Base-by-base conservation (phyloP, 1,140 invertebrate genomes). In the Atta cephalotes region DNA sequence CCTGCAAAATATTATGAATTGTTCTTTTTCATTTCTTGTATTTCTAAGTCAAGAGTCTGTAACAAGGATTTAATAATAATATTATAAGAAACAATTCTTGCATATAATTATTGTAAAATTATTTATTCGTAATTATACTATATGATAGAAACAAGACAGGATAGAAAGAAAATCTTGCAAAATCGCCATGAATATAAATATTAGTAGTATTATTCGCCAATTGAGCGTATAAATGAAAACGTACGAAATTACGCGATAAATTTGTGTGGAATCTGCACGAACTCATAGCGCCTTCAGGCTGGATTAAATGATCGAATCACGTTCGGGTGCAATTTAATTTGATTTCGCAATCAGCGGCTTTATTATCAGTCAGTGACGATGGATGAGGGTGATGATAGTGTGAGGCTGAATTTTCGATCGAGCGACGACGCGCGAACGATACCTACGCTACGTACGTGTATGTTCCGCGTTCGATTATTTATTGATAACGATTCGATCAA, bases 301-400 rank as follows among this genome's bases (percentile, higher is more conserved):
- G 58, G 31, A 85, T 77, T 85, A 58, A 87, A 85, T 60, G 31
- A 66, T 87, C 56, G 68, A 85, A 70, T 85, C 56, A 45, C 49
- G 45, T 35, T 21, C 12, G 68, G 31, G 2, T 18, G 25, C 28
- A 21, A 84, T 84, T 84, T 84, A 84, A 84, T 84, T 76, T 76
- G 80, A 84, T 84, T 84, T 76, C 28, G 45, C 80, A 84, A 84
- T 84, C 70, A 84, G 56, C 80, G 56, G 80, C 70, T 74, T 84
- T 84, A 84, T 84, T 84, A 84, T 84, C 56, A 25, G 53, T 9
- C 56, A n/a, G 39, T 16, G 31, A 39, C 31, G 65, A 58, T 25
- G 39, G 14, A 9, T 28, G 77, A 66, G 45, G 14, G 14, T 63
- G 49, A 68, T 68, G 45, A 45, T 21, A 80, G 21, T 3, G n/a